Conservation (phyloP, 2,113 vertebrate genomes). For the Podocnemis expansa region DNA sequence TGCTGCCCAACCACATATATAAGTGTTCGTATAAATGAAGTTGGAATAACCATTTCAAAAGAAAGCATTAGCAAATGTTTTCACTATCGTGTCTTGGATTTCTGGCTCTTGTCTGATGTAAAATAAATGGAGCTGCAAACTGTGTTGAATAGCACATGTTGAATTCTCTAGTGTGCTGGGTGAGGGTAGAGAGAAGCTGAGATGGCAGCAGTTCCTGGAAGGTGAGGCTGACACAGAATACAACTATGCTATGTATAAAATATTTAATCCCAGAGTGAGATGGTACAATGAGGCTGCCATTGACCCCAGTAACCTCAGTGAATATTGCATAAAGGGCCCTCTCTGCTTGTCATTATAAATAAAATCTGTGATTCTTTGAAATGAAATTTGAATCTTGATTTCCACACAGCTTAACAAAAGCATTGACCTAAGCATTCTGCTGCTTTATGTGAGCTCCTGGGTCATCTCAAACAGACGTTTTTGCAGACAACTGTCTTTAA, state of each 20-base stretch:
- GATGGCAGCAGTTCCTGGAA: conserved; percentile 48
- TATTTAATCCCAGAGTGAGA: conserved; percentile 64
- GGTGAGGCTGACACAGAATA: not conserved
- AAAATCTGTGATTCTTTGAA: conserved; percentile 62
- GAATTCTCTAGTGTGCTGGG: conserved; percentile 18
- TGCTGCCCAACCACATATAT: not conserved
- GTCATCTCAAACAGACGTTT: conserved; percentile 10
- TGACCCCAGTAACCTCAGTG: conserved; percentile 66
- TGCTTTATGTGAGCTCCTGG: not conserved
- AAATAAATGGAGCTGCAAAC: conserved; percentile 9
- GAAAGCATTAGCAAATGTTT: not conserved
- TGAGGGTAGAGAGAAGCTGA: conserved; percentile 30
- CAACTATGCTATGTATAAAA: conserved; percentile 58
- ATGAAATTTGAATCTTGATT: conserved; percentile 2
- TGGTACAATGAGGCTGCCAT: conserved; percentile 61
- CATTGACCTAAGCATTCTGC: not conserved
- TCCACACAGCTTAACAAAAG: conserved; percentile 34
- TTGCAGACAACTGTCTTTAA: not conserved
- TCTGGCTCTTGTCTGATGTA: not conserved
- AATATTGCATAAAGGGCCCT: conserved; percentile 68
- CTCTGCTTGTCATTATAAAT: conserved; percentile 68
- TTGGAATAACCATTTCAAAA: conserved; percentile 1
- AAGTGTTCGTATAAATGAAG: not conserved
- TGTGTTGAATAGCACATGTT: not conserved
- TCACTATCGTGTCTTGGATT: conserved; percentile 36